These are phyloP conservation scores for Chlamydotis undulata DNA, from an alignment of 2,113 vertebrate genomes.

Conservation along the genomic window DNA sequence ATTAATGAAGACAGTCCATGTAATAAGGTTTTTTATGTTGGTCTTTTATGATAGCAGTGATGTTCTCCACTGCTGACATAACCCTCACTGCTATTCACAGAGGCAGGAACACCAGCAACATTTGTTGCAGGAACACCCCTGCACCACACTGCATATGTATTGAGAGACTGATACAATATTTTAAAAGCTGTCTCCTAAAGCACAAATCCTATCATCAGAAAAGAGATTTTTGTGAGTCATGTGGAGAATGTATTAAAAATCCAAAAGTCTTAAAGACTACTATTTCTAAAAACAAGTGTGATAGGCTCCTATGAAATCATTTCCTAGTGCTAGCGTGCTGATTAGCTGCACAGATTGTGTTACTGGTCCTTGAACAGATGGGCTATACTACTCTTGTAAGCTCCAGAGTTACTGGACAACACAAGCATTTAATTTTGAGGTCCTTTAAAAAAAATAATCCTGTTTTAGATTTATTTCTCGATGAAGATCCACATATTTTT, in stretches of 20 bases:
- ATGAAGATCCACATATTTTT: constrained; percentile 11
- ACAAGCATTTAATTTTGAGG: not conserved
- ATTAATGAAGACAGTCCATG: not conserved
- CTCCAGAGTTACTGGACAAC: not conserved
- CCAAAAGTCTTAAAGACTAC: not conserved
- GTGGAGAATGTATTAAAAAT: not conserved
- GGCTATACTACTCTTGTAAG: not conserved
- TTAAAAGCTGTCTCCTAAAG: not conserved
- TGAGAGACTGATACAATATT: not conserved
- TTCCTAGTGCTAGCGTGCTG: not conserved
- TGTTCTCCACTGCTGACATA: not conserved
- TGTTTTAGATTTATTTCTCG: not conserved
- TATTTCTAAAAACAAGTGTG: constrained; percentile 20
- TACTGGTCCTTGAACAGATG: constrained; percentile 23
- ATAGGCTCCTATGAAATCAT: not conserved
- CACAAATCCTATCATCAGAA: not conserved
- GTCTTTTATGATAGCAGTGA: not conserved
- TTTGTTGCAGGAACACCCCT: not conserved
- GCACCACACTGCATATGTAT: not conserved
- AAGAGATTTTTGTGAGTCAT: not conserved
- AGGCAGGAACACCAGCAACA: not conserved
- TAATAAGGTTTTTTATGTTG: not conserved
- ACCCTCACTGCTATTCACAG: not conserved
- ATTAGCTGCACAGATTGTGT: constrained; percentile 11
- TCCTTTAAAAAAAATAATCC: not conserved